Evolutionary conservation across 2,797 vertebrate species (phyloP).

Genomic region (Sebastes diploproa): DNA sequence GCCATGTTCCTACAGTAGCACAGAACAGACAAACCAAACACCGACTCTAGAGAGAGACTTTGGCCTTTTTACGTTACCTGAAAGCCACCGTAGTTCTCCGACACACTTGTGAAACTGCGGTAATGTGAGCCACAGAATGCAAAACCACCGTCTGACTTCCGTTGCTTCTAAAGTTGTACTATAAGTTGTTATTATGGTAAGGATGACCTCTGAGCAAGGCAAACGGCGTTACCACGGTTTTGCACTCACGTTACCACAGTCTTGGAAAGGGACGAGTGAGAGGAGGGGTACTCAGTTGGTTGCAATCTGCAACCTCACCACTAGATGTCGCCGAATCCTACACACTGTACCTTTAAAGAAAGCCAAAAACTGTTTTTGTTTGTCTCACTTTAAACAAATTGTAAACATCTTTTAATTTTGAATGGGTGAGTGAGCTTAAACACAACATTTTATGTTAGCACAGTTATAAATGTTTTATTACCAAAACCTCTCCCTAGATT

Average conservation of each 20-base stretch:
- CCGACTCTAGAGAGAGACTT: too few species aligned
- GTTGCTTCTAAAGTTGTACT: not conserved
- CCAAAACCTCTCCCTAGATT: not conserved
- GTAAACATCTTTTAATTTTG: not conserved
- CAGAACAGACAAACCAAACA: not conserved
- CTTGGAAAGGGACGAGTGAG: not conserved
- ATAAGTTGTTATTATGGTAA: not conserved
- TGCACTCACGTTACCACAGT: not conserved
- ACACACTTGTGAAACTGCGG: not conserved
- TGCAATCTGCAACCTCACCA: too few species aligned
- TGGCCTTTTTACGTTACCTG: too few species aligned
- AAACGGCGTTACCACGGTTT: not conserved
- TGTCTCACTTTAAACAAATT: not conserved
- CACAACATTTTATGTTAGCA: not conserved
- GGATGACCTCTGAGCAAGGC: not conserved
- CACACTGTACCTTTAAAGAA: not conserved
- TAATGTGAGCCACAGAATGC: not conserved
- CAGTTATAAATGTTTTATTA: not conserved
- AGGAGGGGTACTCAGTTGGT: too few species aligned
- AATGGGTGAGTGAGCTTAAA: slow-evolving; percentile 15
- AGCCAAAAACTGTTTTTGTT: not conserved
- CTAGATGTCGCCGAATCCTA: not conserved
- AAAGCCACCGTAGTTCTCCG: not conserved
- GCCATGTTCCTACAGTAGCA: not conserved
- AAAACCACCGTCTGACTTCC: not conserved